Conservation (phyloP, 2,797 vertebrate species). For the Platalea minor region DNA sequence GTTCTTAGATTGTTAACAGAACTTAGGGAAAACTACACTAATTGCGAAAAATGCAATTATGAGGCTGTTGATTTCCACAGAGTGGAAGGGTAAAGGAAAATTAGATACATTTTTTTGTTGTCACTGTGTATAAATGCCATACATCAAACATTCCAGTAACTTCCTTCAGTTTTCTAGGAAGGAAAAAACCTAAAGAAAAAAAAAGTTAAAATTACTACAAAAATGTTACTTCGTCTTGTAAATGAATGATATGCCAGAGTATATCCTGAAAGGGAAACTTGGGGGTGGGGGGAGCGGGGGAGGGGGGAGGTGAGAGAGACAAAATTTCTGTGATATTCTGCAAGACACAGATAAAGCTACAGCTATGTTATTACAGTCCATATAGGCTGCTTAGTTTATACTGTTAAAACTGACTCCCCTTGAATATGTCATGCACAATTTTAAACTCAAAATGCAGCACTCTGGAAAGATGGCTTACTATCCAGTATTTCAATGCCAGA, state of each 20-base stretch:
- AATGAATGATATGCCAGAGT: background rate
- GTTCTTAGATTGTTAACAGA: background rate
- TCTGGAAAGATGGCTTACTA: background rate
- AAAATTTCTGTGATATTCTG: background rate
- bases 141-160: background rate
- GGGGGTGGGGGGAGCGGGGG: too few relatives aligned
- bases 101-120: background rate
- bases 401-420: background rate
- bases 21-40: background rate
- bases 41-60: background rate
- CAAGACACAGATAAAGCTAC: background rate
- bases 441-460: background rate
- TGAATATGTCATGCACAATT: background rate
- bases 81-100: background rate
- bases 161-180: background rate
- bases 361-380: background rate
- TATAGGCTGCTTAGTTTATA: background rate
- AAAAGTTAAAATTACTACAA: background rate
- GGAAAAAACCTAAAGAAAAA: accelerated
- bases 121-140: background rate
- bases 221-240: background rate
- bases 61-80: background rate
- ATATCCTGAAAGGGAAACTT: background rate
- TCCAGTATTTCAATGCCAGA: background rate
- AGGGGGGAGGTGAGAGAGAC: background rate